Percentiles rank a stretch among this genome's conserved stretches.
Evolutionary conservation across 1,140 invertebrate genomes (phyloP).

Genomic region (Penaeus vannamei): DNA sequence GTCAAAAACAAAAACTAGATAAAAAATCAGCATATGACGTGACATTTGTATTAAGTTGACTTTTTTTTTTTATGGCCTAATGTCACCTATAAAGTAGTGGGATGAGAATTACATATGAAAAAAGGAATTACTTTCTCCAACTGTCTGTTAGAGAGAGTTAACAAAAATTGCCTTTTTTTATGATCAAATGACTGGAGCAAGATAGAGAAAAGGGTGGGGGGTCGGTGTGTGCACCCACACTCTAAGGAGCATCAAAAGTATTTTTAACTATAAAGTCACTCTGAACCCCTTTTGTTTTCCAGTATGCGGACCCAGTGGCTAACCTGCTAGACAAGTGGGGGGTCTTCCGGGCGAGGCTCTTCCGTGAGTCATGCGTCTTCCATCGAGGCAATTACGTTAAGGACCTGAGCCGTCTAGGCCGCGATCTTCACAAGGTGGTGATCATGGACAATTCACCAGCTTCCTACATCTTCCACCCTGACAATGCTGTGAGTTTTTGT

Average conservation of each 20-base stretch:
- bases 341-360: conserved; percentile 95
- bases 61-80: too few relatives aligned
- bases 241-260: not conserved
- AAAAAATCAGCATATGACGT: too few relatives aligned
- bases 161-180: too few relatives aligned
- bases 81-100: too few relatives aligned
- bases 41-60: too few relatives aligned
- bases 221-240: too few relatives aligned
- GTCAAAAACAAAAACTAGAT: too few relatives aligned
- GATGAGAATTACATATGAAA: too few relatives aligned
- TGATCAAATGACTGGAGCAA: too few relatives aligned
- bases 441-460: conserved; percentile 99
- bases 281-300: conserved; percentile 69
- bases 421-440: conserved; percentile 96
- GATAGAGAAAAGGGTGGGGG: too few relatives aligned
- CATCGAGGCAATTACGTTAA: conserved; percentile 99
- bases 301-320: conserved; percentile 99
- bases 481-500: conserved; percentile 92
- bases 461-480: conserved; percentile 99
- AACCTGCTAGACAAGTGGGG: conserved; percentile 98
- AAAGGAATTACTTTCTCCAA: too few relatives aligned
- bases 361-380: conserved; percentile 99
- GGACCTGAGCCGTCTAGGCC: conserved; percentile 96
- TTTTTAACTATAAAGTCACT: conserved; percentile 11
- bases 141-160: too few relatives aligned